phyloP scores from a whole-genome alignment of 2,113 vertebrate genomes.

The Cavia porcellus region DNA sequence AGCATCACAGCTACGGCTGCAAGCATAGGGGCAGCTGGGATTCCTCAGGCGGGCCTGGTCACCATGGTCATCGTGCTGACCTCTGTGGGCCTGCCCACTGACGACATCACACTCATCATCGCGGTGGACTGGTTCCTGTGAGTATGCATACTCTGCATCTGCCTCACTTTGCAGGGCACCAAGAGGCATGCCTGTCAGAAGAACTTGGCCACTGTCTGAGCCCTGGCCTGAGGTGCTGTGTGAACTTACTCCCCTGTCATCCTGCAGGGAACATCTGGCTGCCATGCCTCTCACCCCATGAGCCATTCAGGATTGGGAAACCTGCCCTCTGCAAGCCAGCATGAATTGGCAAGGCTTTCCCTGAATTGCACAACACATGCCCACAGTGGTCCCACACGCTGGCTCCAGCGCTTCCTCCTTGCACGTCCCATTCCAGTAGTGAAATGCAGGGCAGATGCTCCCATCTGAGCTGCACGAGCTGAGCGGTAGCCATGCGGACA shows the following conservation, averaged over 20 bases:
- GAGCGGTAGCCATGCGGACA: neutral
- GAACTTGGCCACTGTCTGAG: neutral
- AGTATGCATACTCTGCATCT: slow-evolving; percentile 82
- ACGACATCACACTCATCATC: slow-evolving; percentile 97
- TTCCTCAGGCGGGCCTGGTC: slow-evolving; percentile 98
- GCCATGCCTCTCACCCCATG: slow-evolving; percentile 62
- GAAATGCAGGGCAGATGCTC: neutral
- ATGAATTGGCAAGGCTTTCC: neutral
- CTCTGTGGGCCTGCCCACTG: slow-evolving; percentile 97
- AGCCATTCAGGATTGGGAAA: slow-evolving; percentile 57
- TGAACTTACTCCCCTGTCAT: neutral
- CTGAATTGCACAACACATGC: slow-evolving; percentile 46
- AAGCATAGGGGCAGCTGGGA: slow-evolving; percentile 98
- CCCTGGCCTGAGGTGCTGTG: neutral
- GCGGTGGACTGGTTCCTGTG: slow-evolving; percentile 99
- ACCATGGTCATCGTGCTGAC: slow-evolving; percentile 99
- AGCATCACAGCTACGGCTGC: slow-evolving; percentile 98
- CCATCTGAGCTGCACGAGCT: neutral
- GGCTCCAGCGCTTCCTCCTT: neutral
- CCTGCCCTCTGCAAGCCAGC: slow-evolving; percentile 14
- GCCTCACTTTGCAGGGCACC: rapidly evolving
- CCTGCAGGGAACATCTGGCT: neutral
- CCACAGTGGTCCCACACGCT: neutral
- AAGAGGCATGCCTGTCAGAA: neutral
- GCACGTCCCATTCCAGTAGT: neutral